phyloP scores from a whole-genome alignment of 1,140 invertebrate genomes.

The Trichomalopsis sarcophagae region DNA sequence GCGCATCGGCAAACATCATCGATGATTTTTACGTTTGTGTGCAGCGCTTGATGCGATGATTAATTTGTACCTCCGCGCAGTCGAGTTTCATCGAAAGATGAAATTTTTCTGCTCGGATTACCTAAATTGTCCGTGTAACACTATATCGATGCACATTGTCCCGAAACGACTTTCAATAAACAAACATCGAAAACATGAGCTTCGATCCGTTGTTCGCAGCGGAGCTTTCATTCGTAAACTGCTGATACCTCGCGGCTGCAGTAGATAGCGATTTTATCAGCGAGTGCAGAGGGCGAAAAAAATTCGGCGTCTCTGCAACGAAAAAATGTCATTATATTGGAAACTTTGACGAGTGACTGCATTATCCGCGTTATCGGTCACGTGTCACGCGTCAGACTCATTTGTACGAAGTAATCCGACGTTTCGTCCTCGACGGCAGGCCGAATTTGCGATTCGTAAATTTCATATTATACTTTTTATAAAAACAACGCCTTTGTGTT shows the following conservation, averaged over 20 bases:
- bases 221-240: background rate
- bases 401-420: slow-evolving; percentile 30
- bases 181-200: background rate
- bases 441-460: slow-evolving; percentile 14
- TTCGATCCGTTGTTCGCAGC: background rate
- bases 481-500: no score
- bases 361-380: slow-evolving; percentile 8
- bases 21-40: no score
- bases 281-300: background rate
- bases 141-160: no score
- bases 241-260: no score
- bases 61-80: no score
- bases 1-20: background rate
- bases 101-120: no score
- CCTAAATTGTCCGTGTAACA: no score
- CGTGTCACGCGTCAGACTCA: background rate
- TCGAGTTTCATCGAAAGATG: no score
- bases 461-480: no score
- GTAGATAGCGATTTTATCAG: background rate
- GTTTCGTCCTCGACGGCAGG: background rate
- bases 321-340: slow-evolving; percentile 27
- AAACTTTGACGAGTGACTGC: slow-evolving; percentile 24
- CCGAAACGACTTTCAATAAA: background rate
- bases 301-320: background rate
- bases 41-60: no score